Conservation (phyloP, 2,797 vertebrate genomes). For the Anisognathus igniventris region DNA sequence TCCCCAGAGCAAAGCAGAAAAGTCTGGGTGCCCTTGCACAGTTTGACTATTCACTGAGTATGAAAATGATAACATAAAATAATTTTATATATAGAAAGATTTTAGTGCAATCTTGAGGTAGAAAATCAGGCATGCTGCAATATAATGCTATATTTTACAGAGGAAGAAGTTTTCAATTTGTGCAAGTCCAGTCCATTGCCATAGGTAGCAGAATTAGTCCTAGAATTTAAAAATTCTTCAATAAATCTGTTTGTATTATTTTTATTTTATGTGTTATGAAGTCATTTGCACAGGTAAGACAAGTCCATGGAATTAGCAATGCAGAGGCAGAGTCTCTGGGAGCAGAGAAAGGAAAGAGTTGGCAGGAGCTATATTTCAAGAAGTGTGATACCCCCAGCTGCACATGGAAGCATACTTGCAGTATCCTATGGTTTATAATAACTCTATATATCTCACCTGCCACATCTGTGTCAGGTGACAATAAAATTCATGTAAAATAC, state of each 20-base stretch:
- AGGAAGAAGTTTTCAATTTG: neutral
- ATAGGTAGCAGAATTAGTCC: neutral
- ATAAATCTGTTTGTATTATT: neutral
- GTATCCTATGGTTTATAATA: neutral
- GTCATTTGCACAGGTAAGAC: neutral
- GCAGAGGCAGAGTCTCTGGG: neutral
- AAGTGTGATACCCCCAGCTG: neutral
- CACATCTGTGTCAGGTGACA: neutral
- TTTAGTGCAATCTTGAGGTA: neutral
- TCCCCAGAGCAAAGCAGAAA: neutral
- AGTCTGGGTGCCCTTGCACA: neutral
- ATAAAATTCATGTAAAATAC: neutral
- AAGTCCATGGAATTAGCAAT: neutral
- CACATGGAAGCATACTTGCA: neutral
- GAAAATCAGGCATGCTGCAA: neutral
- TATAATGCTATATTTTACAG: neutral
- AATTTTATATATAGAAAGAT: neutral
- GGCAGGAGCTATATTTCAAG: neutral
- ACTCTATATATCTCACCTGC: neutral
- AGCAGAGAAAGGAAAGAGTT: neutral
- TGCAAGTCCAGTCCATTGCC: neutral
- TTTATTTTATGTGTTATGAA: neutral
- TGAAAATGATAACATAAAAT: neutral
- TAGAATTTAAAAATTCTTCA: neutral
- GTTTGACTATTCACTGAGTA: neutral